These are phyloP conservation scores for Dryobotodes eremita DNA, from an alignment of 2,888 invertebrate species.

Conservation along the genomic window DNA sequence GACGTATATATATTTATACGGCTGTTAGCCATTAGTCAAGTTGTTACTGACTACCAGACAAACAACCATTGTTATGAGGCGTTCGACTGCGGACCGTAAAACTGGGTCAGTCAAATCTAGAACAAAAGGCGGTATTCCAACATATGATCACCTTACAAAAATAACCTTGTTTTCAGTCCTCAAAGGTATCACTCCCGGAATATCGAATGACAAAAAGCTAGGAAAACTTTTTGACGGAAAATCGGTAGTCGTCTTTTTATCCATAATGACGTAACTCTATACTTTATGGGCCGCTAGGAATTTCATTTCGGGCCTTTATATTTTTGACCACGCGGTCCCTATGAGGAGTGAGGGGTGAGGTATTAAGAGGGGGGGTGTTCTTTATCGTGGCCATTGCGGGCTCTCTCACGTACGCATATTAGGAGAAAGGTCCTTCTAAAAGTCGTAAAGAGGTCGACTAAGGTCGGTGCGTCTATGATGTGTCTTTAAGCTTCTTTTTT, in stretches of 20 bases:
- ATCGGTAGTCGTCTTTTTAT: constrained; percentile 73
- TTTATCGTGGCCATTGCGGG: constrained; percentile 81
- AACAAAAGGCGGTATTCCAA: constrained; percentile 28
- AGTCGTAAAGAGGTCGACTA: constrained; percentile 84
- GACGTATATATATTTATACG: background rate
- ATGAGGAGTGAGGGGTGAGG: constrained; percentile 44
- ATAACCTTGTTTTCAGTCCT: constrained; percentile 32
- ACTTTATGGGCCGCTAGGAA: constrained; percentile 86
- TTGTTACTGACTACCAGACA: constrained; percentile 52
- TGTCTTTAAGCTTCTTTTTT: constrained; percentile 76
- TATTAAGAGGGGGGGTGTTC: constrained; percentile 67
- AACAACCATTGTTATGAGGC: constrained; percentile 50
- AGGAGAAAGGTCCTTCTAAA: constrained; percentile 82
- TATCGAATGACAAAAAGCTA: constrained; percentile 66
- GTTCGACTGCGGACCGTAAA: constrained; percentile 17
- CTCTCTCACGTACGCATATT: constrained; percentile 85
- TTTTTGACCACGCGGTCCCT: constrained; percentile 84
- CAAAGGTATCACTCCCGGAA: constrained; percentile 63
- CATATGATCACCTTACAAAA: constrained; percentile 45
- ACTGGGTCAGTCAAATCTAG: constrained; percentile 46
- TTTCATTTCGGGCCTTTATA: constrained; percentile 87
- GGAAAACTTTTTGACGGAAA: constrained; percentile 61
- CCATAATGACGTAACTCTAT: constrained; percentile 88
- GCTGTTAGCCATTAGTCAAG: constrained; percentile 38
- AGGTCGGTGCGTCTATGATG: constrained; percentile 77